Evolutionary conservation across 1,140 invertebrate species (phyloP).

Genomic region (Gerris buenoi): DNA sequence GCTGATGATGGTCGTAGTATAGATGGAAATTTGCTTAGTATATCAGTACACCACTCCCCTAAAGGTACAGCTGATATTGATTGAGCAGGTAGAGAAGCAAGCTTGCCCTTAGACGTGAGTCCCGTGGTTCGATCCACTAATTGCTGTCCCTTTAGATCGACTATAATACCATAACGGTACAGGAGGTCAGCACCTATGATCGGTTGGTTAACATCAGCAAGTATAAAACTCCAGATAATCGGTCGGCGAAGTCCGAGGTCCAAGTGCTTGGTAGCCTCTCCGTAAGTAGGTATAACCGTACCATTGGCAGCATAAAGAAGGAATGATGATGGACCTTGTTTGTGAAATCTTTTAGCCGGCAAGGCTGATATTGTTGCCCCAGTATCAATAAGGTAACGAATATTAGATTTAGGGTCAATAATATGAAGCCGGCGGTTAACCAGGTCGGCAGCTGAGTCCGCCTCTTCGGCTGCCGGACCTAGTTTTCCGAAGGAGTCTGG

Average conservation of each 20-base stretch:
- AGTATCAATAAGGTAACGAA: not conserved
- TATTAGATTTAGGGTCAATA: conserved; percentile 33
- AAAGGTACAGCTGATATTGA: not conserved
- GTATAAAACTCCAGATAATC: conserved; percentile 28
- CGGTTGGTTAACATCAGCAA: conserved; percentile 28
- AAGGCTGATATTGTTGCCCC: not conserved
- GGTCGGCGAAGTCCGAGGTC: conserved; percentile 26
- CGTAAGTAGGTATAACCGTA: not conserved
- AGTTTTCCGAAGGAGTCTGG: not conserved
- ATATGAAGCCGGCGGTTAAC: not conserved
- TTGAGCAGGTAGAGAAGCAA: not conserved
- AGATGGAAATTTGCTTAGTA: not conserved
- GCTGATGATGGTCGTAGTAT: not conserved
- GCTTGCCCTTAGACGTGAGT: conserved; percentile 25
- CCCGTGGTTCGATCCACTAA: not conserved
- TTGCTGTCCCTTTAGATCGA: not conserved
- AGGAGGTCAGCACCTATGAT: conserved; percentile 32
- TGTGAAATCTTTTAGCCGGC: not conserved
- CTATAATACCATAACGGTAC: not conserved
- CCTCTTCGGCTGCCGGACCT: not conserved
- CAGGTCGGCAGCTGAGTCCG: conserved; percentile 26
- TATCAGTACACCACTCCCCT: not conserved
- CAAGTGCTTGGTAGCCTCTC: conserved; percentile 3
- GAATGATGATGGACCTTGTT: not conserved
- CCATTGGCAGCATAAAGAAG: conserved; percentile 3